phyloP scores from a whole-genome alignment of 1,140 invertebrate genomes.

The Magallana angulata region DNA sequence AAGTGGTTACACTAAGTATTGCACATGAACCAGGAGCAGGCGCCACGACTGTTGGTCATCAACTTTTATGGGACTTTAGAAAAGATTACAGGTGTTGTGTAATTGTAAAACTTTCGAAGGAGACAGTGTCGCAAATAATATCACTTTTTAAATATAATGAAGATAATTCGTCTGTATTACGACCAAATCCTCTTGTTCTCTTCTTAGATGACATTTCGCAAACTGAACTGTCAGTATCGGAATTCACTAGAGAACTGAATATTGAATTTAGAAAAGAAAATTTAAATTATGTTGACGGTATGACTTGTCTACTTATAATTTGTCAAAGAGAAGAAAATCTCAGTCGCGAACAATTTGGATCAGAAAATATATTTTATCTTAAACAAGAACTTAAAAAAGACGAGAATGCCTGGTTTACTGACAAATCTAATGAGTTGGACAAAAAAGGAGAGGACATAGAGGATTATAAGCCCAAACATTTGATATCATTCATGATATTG shows the following conservation, averaged over 20 bases:
- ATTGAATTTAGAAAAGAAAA: slow-evolving; percentile 25
- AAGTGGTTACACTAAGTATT: slow-evolving; percentile 39
- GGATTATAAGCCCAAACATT: slow-evolving; percentile 17
- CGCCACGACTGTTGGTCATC: slow-evolving; percentile 25
- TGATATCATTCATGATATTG: slow-evolving; percentile 57
- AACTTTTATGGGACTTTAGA: slow-evolving; percentile 49
- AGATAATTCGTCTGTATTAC: not conserved
- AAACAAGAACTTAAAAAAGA: slow-evolving; percentile 6
- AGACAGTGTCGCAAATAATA: slow-evolving; percentile 7
- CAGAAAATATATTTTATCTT: not conserved
- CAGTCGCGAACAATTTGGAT: not conserved
- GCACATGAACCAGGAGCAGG: slow-evolving; percentile 54
- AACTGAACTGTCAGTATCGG: slow-evolving; percentile 27
- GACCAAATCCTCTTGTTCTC: slow-evolving; percentile 37
- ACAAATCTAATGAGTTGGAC: slow-evolving; percentile 19
- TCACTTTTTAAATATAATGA: slow-evolving; percentile 41
- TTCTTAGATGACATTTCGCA: slow-evolving; percentile 46
- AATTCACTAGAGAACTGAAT: slow-evolving; percentile 27
- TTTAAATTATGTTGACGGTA: not conserved
- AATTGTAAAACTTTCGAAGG: slow-evolving; percentile 44
- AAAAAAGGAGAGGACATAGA: not conserved
- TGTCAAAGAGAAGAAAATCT: slow-evolving; percentile 39
- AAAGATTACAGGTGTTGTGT: slow-evolving; percentile 42
- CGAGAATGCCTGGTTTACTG: slow-evolving; percentile 6
- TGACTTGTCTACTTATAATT: slow-evolving; percentile 46